phyloP scores from a whole-genome alignment of 2,113 vertebrate species.

The Nicator chloris region DNA sequence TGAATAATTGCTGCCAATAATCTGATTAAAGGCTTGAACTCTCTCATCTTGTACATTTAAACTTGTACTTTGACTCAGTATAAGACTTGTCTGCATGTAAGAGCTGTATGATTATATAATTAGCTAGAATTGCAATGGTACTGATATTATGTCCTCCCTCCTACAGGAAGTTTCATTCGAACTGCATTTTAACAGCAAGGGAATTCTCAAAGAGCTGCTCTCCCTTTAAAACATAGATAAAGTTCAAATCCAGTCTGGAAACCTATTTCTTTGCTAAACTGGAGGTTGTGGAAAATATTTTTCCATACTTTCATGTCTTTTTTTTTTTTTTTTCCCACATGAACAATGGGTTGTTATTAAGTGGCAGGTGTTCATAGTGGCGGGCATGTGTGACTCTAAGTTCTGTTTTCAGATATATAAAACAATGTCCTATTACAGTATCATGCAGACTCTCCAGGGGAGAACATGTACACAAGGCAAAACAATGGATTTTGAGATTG shows the following conservation, averaged over 20 bases:
- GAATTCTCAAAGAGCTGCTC: background rate
- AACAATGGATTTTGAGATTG: background rate
- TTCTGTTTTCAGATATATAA: background rate
- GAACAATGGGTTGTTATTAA: background rate
- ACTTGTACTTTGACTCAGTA: background rate
- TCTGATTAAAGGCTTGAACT: background rate
- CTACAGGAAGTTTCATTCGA: background rate
- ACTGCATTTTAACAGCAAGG: background rate
- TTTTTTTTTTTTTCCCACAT: background rate
- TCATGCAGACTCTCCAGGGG: background rate
- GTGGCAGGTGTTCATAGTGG: background rate
- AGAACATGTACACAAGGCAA: background rate
- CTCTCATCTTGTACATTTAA: background rate
- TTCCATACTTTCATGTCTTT: background rate
- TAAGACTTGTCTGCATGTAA: background rate
- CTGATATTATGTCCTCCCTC: background rate
- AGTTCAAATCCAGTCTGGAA: background rate
- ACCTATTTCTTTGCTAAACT: background rate
- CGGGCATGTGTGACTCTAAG: background rate
- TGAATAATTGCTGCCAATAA: background rate
- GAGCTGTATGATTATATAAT: background rate
- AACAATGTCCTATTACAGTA: background rate
- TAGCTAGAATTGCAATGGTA: background rate
- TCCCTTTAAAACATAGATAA: background rate
- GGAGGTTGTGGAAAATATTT: background rate